phyloP scores from a whole-genome alignment of 2,797 vertebrate genomes.

The Avahi laniger region DNA sequence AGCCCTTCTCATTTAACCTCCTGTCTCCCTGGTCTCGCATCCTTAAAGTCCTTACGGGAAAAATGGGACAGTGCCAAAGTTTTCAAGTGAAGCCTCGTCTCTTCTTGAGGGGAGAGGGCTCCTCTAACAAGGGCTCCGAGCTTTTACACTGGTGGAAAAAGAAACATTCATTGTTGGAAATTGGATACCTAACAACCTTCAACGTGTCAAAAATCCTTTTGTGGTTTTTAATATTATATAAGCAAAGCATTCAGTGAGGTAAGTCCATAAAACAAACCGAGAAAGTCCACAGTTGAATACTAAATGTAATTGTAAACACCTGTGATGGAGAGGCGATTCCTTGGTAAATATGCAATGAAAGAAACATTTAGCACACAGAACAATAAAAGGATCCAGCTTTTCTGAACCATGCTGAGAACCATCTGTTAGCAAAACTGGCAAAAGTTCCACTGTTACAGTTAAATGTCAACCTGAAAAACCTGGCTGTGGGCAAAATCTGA shows the following conservation, averaged over 20 bases:
- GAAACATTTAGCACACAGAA: background rate
- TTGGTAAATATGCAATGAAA: background rate
- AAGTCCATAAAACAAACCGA: slow-evolving; percentile 64
- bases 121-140: background rate
- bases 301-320: slow-evolving; percentile 71
- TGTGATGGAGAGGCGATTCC: slow-evolving; percentile 36
- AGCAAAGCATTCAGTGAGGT: slow-evolving; percentile 63
- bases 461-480: slow-evolving; percentile 42
- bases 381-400: slow-evolving; percentile 3
- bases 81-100: slow-evolving; percentile 54
- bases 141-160: slow-evolving; percentile 41
- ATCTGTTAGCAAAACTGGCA: slow-evolving; percentile 64
- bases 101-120: slow-evolving; percentile 51
- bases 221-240: slow-evolving; percentile 63
- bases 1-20: slow-evolving; percentile 72
- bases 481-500: slow-evolving; percentile 31
- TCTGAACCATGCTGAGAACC: slow-evolving; percentile 58
- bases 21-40: slow-evolving; percentile 56
- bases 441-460: slow-evolving; percentile 30
- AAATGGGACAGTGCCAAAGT: slow-evolving; percentile 64
- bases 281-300: background rate
- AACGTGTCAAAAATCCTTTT: slow-evolving; percentile 64
- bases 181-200: slow-evolving; percentile 48
- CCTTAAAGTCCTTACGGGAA: slow-evolving; percentile 64
- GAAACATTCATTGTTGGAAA: slow-evolving; percentile 59